Evolutionary conservation across 2,113 vertebrate species (phyloP).

Genomic region (Myrmecophaga tridactyla): DNA sequence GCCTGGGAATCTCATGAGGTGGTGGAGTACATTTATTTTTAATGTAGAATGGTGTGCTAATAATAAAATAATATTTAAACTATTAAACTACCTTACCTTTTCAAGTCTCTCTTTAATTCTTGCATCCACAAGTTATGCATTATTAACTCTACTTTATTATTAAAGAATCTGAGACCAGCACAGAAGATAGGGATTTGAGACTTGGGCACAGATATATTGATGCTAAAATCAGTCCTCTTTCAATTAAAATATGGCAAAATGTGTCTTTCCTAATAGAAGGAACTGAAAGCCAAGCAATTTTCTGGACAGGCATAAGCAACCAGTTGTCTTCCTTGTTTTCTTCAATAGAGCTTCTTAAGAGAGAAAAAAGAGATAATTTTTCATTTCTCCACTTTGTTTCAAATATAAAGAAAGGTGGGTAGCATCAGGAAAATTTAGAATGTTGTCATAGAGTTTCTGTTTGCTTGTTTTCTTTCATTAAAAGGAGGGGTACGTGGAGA

Average conservation of each 20-base stretch:
- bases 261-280: not conserved
- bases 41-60: not conserved
- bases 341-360: not conserved
- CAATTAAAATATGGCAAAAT: not conserved
- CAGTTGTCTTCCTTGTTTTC: not conserved
- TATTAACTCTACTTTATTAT: not conserved
- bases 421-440: not conserved
- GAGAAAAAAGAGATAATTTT: not conserved
- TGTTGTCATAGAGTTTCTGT: not conserved
- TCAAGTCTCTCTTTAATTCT: not conserved
- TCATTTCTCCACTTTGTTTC: constrained; percentile 34
- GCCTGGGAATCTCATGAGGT: not conserved
- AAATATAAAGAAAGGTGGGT: not conserved
- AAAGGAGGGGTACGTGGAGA: not conserved
- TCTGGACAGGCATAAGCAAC: not conserved
- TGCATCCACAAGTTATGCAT: not conserved
- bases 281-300: not conserved
- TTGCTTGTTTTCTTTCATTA: constrained; percentile 29
- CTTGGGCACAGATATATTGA: not conserved
- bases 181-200: not conserved
- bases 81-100: not conserved
- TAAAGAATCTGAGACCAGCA: not conserved
- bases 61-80: not conserved
- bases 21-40: not conserved
- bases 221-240: not conserved